Conservation (phyloP, 2,797 vertebrate genomes). For the Myotis daubentonii region DNA sequence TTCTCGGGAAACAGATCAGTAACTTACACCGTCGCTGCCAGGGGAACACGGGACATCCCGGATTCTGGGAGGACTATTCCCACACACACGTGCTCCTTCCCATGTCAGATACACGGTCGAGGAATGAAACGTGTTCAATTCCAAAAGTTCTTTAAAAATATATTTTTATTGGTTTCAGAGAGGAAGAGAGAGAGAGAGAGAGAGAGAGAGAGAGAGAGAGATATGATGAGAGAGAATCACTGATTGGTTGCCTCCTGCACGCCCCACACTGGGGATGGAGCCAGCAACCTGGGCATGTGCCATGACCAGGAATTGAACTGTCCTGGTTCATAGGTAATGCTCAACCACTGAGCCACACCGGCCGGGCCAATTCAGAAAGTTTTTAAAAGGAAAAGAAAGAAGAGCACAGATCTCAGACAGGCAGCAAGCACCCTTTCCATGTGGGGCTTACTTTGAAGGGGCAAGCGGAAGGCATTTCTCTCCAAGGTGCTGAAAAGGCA, state of each 20-base stretch:
- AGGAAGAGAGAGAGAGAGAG: too few relatives aligned
- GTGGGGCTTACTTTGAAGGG: neutral
- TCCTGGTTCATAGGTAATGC: too few relatives aligned
- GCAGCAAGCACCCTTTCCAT: fast-evolving
- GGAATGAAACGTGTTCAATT: neutral
- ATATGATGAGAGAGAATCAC: too few relatives aligned
- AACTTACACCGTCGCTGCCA: neutral
- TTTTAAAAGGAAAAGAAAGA: slow-evolving; percentile 35
- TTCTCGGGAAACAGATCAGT: neutral
- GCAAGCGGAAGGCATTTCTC: neutral
- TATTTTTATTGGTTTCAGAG: too few relatives aligned
- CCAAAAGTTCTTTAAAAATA: neutral
- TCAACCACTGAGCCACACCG: too few relatives aligned
- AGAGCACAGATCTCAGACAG: neutral
- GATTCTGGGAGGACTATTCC: neutral
- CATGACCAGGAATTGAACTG: too few relatives aligned
- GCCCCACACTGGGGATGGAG: too few relatives aligned
- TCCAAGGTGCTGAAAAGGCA: neutral
- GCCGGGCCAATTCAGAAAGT: neutral
- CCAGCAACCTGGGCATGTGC: too few relatives aligned
- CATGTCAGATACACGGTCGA: neutral
- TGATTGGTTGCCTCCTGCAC: too few relatives aligned
- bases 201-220: too few relatives aligned
- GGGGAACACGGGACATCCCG: neutral
- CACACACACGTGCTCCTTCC: neutral